Evolutionary conservation across 2,113 vertebrate genomes (phyloP), one percentile per base, ranked within the genome.

Genomic region (Echinops telfairi): DNA sequence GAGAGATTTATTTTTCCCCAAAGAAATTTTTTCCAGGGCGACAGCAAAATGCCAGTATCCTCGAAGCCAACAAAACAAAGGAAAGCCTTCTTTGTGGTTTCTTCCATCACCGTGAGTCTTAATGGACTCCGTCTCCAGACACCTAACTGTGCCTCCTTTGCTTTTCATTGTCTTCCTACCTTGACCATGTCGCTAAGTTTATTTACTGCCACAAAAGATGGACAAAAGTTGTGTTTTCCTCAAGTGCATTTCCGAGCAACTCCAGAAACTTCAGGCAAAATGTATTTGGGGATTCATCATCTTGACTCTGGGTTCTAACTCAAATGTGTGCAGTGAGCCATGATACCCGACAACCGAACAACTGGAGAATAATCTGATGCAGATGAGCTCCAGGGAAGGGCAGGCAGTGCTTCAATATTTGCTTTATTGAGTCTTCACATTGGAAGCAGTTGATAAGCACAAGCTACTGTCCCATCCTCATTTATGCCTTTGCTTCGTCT

Each of bases 11-110:
- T 94, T 92, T 79, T 40, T 7, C 5, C 36, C 62, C 27, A 58
- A 85, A 96, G 76, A 94, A 95, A 96, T 88, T 66, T 94, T 89
- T 95, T 75, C 89, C 68, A 79, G 12, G 10, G 83, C 88, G 92
- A 94, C 68, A 85, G 81, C 83, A 96, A 93, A 96, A 91, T 79
- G 62, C 86, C 91, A n/a, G n/a, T 76, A 25, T 85, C 66, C 36
- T 90, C 88, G 88, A 93, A 94, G 78, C 27, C 90, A 95, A 85
- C 66, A 85, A 88, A 92, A 68, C 36, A 79, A 89, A 86, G 43
- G 86, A 88, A 88, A 88, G 64, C 40, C n/a, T 86, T 36, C 53
- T 93, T 60, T 64, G 25, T 79, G 14, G 66, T 94, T 81, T 83
- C 47, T 64, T 82, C 75, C 86, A 71, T 77, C 57, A 64, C 43